Evolutionary conservation across 2,888 invertebrate species (phyloP).

Genomic region (Therioaphis trifolii): DNA sequence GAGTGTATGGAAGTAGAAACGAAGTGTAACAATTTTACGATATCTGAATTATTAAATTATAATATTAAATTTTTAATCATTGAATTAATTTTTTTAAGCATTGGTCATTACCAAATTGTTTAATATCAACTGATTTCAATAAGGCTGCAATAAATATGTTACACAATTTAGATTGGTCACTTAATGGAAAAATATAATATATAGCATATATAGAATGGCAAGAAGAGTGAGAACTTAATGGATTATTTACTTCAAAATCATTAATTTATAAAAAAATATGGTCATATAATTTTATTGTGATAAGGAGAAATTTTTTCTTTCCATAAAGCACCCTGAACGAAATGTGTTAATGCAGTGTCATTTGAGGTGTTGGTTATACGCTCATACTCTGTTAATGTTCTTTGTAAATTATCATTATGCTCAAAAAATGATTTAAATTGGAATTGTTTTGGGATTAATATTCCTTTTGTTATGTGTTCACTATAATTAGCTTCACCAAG

Average conservation of each 20-base stretch:
- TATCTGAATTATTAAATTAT: too few relatives aligned
- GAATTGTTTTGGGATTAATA: conserved; percentile 3
- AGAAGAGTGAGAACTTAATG: background rate
- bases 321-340: conserved; percentile 10
- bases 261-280: background rate
- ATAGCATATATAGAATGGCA: background rate
- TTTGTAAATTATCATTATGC: background rate
- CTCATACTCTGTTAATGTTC: background rate
- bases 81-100: conserved; percentile 3
- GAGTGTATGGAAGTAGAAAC: too few relatives aligned
- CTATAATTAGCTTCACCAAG: background rate
- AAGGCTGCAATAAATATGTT: conserved; percentile 11
- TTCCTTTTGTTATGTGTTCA: background rate
- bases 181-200: conserved; percentile 9
- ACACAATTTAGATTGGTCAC: background rate
- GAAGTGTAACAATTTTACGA: too few relatives aligned
- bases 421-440: conserved; percentile 30
- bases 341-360: background rate
- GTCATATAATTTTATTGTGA: conserved; percentile 13
- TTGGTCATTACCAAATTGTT: conserved; percentile 1
- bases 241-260: conserved; percentile 2
- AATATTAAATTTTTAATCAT: too few relatives aligned
- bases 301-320: background rate
- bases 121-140: background rate
- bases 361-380: background rate